Percentiles rank a stretch among this genome's conserved stretches.
These are phyloP conservation scores for Drosophila birchii DNA, from an alignment of 2,888 invertebrate genomes.

Conservation along the genomic window DNA sequence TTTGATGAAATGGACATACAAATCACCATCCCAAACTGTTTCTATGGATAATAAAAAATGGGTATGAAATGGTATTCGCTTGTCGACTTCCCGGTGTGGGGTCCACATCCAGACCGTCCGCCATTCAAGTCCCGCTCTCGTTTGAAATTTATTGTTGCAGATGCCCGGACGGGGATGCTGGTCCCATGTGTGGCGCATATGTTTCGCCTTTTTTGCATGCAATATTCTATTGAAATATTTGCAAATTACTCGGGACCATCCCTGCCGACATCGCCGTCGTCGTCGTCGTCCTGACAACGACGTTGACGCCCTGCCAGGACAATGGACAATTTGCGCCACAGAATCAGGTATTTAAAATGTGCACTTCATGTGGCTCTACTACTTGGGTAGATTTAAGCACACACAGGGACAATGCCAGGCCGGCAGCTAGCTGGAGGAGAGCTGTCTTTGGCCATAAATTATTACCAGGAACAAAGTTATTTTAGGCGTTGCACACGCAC, in stretches of 20 bases:
- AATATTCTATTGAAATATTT: constrained; percentile 78
- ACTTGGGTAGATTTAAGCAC: constrained; percentile 44
- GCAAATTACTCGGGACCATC: constrained; percentile 68
- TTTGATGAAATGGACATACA: constrained; percentile 1
- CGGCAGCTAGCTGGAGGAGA: constrained; percentile 33
- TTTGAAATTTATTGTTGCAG: constrained; percentile 71
- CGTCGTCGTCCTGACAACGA: constrained; percentile 38
- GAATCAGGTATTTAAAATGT: constrained; percentile 77
- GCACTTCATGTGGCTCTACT: constrained; percentile 59
- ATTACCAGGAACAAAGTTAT: constrained; percentile 67
- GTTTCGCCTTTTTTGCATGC: constrained; percentile 49
- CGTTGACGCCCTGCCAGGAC: constrained; percentile 57
- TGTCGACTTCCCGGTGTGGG: constrained; percentile 2
- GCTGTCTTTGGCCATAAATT: constrained; percentile 74
- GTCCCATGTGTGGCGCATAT: constrained; percentile 52
- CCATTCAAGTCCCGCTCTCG: constrained; percentile 67
- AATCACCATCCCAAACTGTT: constrained; percentile 3
- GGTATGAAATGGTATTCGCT: constrained; percentile 13
- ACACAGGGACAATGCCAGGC: constrained; percentile 17
- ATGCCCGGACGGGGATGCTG: constrained; percentile 37
- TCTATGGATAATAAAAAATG: constrained; percentile 24
- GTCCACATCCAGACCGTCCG: constrained; percentile 18
- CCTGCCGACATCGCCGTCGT: neutral
- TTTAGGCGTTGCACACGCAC: constrained; percentile 63
- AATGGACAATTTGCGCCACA: constrained; percentile 63